Percentiles rank a stretch among this genome's conserved stretches.
phyloP scores from a whole-genome alignment of 2,113 vertebrate genomes.

The Melanocharis versteri region DNA sequence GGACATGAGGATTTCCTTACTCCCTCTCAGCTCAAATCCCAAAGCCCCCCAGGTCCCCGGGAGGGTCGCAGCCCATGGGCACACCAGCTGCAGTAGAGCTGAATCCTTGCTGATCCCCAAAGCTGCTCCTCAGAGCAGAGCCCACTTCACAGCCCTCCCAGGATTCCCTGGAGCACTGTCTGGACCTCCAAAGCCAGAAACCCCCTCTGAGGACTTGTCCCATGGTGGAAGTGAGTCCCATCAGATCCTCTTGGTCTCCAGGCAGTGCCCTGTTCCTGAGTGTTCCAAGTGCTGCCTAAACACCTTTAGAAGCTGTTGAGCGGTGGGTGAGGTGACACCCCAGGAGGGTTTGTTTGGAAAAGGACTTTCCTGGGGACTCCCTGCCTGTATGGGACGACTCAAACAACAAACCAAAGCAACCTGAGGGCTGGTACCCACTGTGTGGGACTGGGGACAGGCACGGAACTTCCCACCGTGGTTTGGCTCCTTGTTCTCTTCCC shows the following conservation, averaged over 20 bases:
- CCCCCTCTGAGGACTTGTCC: neutral
- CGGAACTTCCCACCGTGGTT: neutral
- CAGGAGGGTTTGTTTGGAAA: neutral
- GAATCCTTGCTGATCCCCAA: neutral
- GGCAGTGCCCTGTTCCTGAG: neutral
- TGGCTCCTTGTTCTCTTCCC: neutral
- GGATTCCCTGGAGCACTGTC: neutral
- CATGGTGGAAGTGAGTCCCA: neutral
- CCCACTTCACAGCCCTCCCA: neutral
- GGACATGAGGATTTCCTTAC: neutral
- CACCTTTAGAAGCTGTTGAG: neutral
- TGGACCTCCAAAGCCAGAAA: neutral
- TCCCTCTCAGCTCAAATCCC: neutral
- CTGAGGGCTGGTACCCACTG: too few species aligned
- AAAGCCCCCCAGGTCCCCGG: neutral
- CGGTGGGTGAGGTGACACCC: neutral
- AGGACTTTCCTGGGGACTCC: neutral
- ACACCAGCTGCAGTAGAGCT: neutral
- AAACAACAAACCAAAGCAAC: neutral
- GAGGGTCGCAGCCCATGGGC: neutral
- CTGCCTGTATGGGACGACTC: fast-evolving
- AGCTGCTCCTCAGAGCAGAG: neutral
- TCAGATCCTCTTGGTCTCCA: fast-evolving
- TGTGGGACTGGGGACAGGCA: neutral
- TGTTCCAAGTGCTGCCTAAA: neutral